A percentile compares a stretch with the other conserved stretches of the same genome.
phyloP scores from a whole-genome alignment of 2,888 invertebrate species.

The Erebia aethiops region DNA sequence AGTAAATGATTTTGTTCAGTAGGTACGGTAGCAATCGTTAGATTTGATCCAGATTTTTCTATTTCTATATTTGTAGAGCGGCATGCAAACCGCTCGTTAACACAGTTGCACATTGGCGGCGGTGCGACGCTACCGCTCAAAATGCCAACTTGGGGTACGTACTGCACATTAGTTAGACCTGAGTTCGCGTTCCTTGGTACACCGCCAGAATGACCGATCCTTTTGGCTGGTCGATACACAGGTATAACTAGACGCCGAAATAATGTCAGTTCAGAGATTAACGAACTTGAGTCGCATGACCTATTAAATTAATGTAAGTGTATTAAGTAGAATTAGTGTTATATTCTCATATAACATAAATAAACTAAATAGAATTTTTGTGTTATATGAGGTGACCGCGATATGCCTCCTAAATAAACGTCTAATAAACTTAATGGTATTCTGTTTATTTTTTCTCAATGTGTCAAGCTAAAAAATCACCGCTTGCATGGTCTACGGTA shows the following conservation, averaged over 20 bases:
- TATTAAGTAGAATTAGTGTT: slow-evolving; percentile 1
- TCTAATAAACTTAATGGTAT: too few relatives aligned
- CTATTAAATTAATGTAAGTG: slow-evolving; percentile 59
- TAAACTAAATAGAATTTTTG: too few relatives aligned
- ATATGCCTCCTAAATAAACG: too few relatives aligned
- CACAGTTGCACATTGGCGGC: slow-evolving; percentile 43
- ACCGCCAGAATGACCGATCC: slow-evolving; percentile 79
- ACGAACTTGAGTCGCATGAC: slow-evolving; percentile 80
- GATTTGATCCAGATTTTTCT: neutral
- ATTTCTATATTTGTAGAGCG: slow-evolving; percentile 11
- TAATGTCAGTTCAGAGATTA: slow-evolving; percentile 82
- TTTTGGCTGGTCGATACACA: slow-evolving; percentile 80
- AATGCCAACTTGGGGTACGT: slow-evolving; percentile 79
- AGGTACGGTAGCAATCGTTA: too few relatives aligned
- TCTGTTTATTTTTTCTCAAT: too few relatives aligned
- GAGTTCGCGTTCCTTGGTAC: slow-evolving; percentile 80
- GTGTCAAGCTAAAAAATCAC: too few relatives aligned
- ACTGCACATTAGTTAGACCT: slow-evolving; percentile 75
- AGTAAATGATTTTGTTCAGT: neutral
- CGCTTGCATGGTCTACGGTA: too few relatives aligned
- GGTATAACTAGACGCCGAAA: slow-evolving; percentile 70
- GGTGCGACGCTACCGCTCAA: slow-evolving; percentile 53
- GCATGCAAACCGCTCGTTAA: slow-evolving; percentile 15
- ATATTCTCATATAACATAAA: too few relatives aligned
- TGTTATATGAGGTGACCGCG: too few relatives aligned